phyloP scores from a whole-genome alignment of 2,113 vertebrate species.

The Leucosticte australis region DNA sequence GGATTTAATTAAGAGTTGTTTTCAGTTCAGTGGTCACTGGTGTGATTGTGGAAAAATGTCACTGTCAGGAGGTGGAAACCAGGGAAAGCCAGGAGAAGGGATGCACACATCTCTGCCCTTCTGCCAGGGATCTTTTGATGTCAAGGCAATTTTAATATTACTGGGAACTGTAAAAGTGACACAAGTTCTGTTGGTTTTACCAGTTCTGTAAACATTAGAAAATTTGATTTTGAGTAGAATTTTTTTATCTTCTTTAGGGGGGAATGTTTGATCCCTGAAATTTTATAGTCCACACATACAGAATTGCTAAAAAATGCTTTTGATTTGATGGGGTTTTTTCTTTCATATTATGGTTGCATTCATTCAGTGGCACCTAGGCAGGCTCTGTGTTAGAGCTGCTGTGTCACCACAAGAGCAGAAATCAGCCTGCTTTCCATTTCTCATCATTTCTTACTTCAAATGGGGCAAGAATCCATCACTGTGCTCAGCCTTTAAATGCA shows the following conservation, averaged over 20 bases:
- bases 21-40: not conserved
- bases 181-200: not conserved
- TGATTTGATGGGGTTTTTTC: not conserved
- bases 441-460: not conserved
- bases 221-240: too few species aligned
- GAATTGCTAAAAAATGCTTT: not conserved
- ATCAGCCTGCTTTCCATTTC: not conserved
- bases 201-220: not conserved
- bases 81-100: not conserved
- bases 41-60: not conserved
- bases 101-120: not conserved
- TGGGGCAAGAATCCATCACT: not conserved
- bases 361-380: not conserved
- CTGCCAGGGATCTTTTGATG: not conserved
- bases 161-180: not conserved
- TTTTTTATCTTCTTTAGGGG: not conserved
- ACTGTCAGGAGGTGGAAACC: not conserved
- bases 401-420: not conserved
- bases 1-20: not conserved
- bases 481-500: not conserved
- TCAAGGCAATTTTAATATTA: not conserved
- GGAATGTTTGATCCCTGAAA: not conserved
- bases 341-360: not conserved
- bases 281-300: too few species aligned
- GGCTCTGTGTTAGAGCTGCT: not conserved